Evolutionary conservation across 2,113 vertebrate species (phyloP).

Genomic region (Serilophus lunatus): DNA sequence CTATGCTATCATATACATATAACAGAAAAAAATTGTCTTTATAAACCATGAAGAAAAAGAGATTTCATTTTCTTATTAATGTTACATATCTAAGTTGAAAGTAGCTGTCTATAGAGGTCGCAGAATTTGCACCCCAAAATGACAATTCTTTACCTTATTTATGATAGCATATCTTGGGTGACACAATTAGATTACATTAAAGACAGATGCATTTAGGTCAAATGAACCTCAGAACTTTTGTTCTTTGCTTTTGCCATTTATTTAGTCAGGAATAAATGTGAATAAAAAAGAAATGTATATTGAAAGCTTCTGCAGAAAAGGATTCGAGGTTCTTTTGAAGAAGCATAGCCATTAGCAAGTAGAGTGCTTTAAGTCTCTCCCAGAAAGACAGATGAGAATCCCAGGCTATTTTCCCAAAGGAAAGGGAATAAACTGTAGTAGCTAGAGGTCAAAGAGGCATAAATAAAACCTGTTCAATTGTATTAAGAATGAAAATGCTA

Average conservation of each 20-base stretch:
- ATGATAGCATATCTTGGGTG: background rate
- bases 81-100: background rate
- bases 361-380: background rate
- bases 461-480: background rate
- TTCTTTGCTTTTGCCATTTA: background rate
- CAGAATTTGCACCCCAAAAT: background rate
- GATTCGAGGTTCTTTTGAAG: background rate
- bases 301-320: background rate
- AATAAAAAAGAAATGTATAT: background rate
- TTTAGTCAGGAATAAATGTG: background rate
- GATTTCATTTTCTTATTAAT: background rate
- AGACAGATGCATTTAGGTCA: background rate
- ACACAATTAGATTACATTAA: background rate
- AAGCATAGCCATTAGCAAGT: background rate
- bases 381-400: background rate
- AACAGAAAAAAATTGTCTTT: background rate
- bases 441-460: background rate
- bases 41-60: background rate
- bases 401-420: background rate
- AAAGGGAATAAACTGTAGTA: background rate
- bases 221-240: background rate
- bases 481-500: background rate
- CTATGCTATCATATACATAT: background rate
- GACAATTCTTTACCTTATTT: background rate
- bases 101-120: background rate